Base-by-base conservation (phyloP, 2,113 vertebrate species). In the Centropus bengalensis region DNA sequence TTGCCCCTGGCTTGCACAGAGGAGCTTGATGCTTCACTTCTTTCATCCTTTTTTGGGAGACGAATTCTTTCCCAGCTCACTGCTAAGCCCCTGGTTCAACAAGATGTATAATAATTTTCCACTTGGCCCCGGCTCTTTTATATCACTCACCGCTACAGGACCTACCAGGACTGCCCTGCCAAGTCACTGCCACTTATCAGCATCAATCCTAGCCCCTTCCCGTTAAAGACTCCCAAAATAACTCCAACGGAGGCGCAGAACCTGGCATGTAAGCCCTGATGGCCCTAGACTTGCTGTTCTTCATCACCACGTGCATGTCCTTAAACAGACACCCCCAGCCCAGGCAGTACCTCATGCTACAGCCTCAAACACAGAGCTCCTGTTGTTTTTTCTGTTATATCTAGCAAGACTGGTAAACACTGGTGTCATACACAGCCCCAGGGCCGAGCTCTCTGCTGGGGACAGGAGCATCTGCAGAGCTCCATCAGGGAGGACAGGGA, bases 11-110 rank as follows among this genome's bases (percentile, higher is more conserved):
- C 40, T 88, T 47, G 64, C 86, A 51, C 0, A 0, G 59, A 77
- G 38, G 16, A 95, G 63, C 56, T 63, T 55, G 6, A 95, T 38
- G 62, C 85, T 93, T 87, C 68, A 56, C 49, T 60, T 79, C 70
- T 80, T 85, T 83, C 81, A 71, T 67, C 86, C 71, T 68, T 93
- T 94, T 94, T 74, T 77, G 71, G 88, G 68, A 93, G 67, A 74
- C 16, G 36, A 94, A 91, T 79, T 88, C 85, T 79, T 88, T 86
- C 86, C 63, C 64, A 74, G 88, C 59, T 96, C 82, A 59, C 51
- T 85, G 79, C 85, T 95, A 93, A 95, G 86, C 68, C 88, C 38
- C 59, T 24, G 14, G 11, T 88, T 89, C 82, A 93, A 77, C 68
- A 86, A 77, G 45, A 85, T 0, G 1, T 49, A 28, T 27, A 49